Base-by-base conservation (phyloP, 2,888 invertebrate species). In the Synanthedon vespiformis region DNA sequence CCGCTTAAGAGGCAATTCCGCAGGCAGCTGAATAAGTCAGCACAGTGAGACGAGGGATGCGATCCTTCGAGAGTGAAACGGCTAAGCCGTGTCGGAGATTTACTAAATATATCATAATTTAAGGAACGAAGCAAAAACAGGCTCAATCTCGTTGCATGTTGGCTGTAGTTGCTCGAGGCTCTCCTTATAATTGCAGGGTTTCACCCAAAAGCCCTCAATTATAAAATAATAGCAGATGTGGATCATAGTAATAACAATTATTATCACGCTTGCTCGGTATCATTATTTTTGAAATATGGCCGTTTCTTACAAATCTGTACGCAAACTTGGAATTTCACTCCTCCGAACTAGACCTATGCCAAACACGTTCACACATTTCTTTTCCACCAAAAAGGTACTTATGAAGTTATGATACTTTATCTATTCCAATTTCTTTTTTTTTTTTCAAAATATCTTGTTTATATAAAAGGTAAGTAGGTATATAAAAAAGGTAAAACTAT, bases 231-330 rank as follows among this genome's bases (percentile, higher is more conserved):
- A 86, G 81, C 82, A 86, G 85, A 85, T 85, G 84, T 78, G 84
- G 81, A 83, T 86, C 84, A 81, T 85, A 85, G 84, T 87, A 87
- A 87, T 87, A 85, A 86, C 85, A 87, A 87, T 87, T 85, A 87
- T 87, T 87, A 87, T 86, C 86, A 82, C 87, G 85, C 85, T 81
- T 77, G 75, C 71, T 68, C 62, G 75, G 75, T 78, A 77, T 85
- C 78, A 87, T 87, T 87, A 87, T 72, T 57, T 71, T 76, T 87
- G 84, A 87, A 82, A 86, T 86, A 87, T 87, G 72, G 78, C 68
- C 70, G 74, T 74, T 76, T 70, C 69, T 69, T 64, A 62, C 50
- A 51, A 67, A 64, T 69, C 66, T 63, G 77, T 81, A 80, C 83
- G 84, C 82, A 81, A 83, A 84, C 79, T 74, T 72, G 57, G 68